These are phyloP conservation scores for Apodemia mormo DNA, from an alignment of 2,888 invertebrate genomes.

Conservation along the genomic window DNA sequence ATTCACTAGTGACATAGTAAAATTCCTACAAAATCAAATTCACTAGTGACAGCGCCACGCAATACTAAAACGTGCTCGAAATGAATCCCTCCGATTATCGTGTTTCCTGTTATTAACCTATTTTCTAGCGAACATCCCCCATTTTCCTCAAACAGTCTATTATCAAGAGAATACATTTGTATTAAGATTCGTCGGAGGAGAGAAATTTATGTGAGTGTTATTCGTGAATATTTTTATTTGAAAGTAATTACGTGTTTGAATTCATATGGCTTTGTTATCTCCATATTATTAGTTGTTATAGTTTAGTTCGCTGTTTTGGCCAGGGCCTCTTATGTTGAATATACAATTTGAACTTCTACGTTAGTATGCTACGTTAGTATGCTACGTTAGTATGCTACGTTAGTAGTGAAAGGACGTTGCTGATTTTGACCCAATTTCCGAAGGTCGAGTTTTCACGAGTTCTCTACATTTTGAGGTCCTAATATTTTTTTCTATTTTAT, in stretches of 20 bases:
- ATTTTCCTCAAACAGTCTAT: conserved; percentile 15
- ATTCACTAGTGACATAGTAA: background rate
- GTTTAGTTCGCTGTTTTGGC: no score
- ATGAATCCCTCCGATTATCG: conserved; percentile 8
- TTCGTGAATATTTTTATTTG: conserved; percentile 9
- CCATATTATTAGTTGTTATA: background rate
- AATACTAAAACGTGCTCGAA: background rate
- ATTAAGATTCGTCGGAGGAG: conserved; percentile 10
- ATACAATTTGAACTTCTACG: no score
- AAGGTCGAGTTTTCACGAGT: no score
- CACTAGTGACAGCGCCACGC: background rate
- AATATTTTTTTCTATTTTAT: no score
- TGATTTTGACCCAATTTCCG: no score
- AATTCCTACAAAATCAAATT: background rate
- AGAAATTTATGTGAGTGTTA: conserved; percentile 9
- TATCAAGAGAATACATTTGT: conserved; percentile 13
- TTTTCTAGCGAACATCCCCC: conserved; percentile 12
- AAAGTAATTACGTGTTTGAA: background rate
- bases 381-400: no score
- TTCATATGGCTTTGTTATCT: background rate
- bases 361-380: no score
- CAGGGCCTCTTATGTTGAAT: no score
- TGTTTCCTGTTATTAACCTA: conserved; percentile 19
- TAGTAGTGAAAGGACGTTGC: no score
- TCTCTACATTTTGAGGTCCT: no score